These are phyloP conservation scores for Thunnus albacares DNA, from an alignment of 2,797 vertebrate genomes.

Conservation along the genomic window DNA sequence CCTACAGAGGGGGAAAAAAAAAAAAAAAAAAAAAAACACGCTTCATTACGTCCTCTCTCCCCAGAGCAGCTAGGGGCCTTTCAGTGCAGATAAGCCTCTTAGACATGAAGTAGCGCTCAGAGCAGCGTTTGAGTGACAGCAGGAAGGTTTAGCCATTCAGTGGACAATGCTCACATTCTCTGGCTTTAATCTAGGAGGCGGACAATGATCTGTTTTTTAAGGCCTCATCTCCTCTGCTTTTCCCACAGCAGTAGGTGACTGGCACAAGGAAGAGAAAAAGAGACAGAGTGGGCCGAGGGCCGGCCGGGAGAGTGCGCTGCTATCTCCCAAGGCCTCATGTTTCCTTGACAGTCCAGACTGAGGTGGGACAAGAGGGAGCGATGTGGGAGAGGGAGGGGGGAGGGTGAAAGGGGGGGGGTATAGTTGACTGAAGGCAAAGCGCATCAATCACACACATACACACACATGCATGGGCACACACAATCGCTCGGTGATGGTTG, in stretches of 20 bases:
- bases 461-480: constrained; percentile 73
- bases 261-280: constrained; percentile 86
- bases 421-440: constrained; percentile 85
- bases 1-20: constrained; percentile 90
- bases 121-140: constrained; percentile 99
- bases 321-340: constrained; percentile 93
- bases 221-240: constrained; percentile 98
- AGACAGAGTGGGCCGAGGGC: constrained; percentile 83
- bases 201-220: constrained; percentile 99
- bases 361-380: constrained; percentile 67
- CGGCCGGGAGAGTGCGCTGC: constrained; percentile 70
- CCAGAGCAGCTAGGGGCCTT: constrained; percentile 98
- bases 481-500: constrained; percentile 88
- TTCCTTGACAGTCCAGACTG: constrained; percentile 88
- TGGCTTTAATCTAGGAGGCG: constrained; percentile 99
- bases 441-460: constrained; percentile 88
- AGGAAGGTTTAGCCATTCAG: constrained; percentile 99
- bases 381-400: background rate
- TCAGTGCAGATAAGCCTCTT: constrained; percentile 99
- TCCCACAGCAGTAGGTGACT: constrained; percentile 99
- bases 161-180: constrained; percentile 99
- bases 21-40: constrained; percentile 94
- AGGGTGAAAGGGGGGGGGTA: constrained; percentile 61
- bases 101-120: constrained; percentile 99
- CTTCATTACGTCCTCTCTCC: constrained; percentile 99